Evolutionary conservation across 37 sponge, comb jelly and placozoan genomes (phyloP).

Genomic region (Bolinopsis microptera): DNA sequence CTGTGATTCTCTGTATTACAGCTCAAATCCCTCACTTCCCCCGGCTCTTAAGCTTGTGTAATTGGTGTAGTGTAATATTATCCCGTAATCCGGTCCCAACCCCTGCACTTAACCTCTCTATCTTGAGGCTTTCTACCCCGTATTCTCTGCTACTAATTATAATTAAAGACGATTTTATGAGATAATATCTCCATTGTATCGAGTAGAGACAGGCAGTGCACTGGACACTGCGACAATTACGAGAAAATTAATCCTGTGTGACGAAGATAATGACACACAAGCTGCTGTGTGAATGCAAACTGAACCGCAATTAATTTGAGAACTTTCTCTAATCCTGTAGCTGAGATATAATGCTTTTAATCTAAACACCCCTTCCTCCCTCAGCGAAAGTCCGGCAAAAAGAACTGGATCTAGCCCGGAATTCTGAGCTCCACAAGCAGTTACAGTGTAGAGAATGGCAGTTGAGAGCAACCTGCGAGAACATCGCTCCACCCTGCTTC

Average conservation of each 20-base stretch:
- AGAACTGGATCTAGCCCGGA: neutral
- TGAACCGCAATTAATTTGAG: too few species aligned
- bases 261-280: neutral
- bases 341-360: too few species aligned
- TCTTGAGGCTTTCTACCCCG: neutral
- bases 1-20: neutral
- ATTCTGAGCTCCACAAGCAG: conserved; percentile 37
- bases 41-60: neutral
- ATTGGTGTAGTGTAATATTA: neutral
- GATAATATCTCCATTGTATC: neutral
- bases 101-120: neutral
- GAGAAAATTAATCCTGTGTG: neutral
- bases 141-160: neutral
- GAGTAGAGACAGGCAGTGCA: neutral
- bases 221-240: neutral
- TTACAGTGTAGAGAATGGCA: conserved; percentile 37
- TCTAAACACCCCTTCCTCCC: neutral
- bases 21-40: neutral
- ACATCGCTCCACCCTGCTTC: conserved; percentile 48
- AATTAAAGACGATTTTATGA: neutral
- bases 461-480: conserved; percentile 13
- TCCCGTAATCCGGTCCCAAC: neutral
- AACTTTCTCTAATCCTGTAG: too few species aligned
- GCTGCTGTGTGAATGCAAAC: too few species aligned
- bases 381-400: conserved; percentile 49